Conservation (phyloP, 2,797 vertebrate genomes). For the Rhabdomys pumilio region DNA sequence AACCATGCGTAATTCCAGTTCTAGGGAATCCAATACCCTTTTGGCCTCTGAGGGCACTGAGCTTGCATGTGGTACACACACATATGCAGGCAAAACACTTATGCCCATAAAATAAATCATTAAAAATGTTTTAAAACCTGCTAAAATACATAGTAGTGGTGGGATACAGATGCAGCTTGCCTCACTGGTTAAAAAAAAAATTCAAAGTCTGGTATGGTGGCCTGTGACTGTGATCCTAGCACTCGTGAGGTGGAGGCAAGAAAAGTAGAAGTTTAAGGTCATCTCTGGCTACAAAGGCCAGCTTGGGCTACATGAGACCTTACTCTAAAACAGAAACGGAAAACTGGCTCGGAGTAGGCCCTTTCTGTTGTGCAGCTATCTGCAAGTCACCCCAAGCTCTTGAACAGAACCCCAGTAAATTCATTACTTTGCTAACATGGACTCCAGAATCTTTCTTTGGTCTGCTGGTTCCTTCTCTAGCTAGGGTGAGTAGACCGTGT, state of each 20-base stretch:
- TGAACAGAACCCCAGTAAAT: background rate
- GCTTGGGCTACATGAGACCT: background rate
- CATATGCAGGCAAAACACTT: background rate
- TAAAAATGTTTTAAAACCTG: background rate
- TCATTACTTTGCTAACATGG: background rate
- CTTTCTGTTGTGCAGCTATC: background rate
- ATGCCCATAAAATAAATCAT: background rate
- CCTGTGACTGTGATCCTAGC: background rate
- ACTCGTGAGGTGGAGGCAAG: background rate
- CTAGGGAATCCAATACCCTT: background rate
- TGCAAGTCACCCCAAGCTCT: background rate
- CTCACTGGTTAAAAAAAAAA: background rate
- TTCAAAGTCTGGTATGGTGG: background rate
- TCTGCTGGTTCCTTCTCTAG: background rate
- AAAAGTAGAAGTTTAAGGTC: background rate
- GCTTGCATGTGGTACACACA: background rate
- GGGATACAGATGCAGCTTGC: background rate
- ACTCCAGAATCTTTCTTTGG: background rate
- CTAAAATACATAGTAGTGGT: background rate
- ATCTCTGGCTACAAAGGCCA: background rate
- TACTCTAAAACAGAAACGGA: background rate
- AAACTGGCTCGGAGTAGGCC: background rate
- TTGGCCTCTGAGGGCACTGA: background rate
- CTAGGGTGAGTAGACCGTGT: background rate
- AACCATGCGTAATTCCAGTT: background rate